Conservation (phyloP, 2,113 vertebrate genomes). For the Rallus limicola region DNA sequence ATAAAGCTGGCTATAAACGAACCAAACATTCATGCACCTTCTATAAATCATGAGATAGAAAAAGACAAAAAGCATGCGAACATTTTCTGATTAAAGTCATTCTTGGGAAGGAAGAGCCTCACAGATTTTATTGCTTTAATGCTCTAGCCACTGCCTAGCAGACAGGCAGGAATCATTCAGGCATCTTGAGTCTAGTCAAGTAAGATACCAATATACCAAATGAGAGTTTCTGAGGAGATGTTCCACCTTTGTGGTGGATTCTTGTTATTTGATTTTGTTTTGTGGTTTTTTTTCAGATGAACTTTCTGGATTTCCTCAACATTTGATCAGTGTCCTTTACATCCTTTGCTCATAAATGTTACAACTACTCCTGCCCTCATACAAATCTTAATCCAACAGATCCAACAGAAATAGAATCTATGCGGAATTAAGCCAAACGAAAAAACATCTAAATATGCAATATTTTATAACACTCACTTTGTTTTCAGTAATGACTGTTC, state of each 20-base stretch:
- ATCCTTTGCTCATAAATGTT: neutral
- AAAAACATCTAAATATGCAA: neutral
- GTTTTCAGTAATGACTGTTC: neutral
- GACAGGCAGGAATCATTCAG: neutral
- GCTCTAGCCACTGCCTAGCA: neutral
- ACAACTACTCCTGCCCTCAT: neutral
- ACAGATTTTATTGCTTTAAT: neutral
- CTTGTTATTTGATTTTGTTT: too few relatives aligned
- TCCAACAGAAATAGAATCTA: neutral
- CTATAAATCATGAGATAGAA: neutral
- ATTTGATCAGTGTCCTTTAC: neutral
- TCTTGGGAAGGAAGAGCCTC: neutral
- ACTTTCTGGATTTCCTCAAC: neutral
- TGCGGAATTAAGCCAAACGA: neutral
- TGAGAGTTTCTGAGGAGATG: neutral
- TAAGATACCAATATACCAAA: neutral
- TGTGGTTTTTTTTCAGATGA: neutral
- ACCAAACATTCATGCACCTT: neutral
- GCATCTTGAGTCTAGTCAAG: neutral
- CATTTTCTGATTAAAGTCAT: neutral
- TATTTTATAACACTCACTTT: neutral
- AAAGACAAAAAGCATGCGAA: neutral
- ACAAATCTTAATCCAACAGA: neutral
- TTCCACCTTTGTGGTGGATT: neutral
- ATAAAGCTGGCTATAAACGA: neutral